phyloP scores from a whole-genome alignment of 1,140 invertebrate genomes.

The Drosophila elegans region DNA sequence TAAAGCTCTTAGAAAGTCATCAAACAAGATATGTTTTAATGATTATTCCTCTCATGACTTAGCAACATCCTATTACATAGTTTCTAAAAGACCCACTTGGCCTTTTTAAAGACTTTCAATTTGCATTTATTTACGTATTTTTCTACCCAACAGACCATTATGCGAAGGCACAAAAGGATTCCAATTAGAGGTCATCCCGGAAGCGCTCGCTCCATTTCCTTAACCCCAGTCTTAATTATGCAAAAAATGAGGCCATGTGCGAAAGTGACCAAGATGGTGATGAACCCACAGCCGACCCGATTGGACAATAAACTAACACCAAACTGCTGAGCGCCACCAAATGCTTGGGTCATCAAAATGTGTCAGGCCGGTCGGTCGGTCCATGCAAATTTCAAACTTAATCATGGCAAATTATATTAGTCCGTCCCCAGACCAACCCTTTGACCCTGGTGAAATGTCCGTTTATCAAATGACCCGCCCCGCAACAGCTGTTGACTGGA shows the following conservation, averaged over 20 bases:
- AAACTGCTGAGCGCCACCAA: constrained; percentile 46
- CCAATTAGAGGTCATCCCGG: constrained; percentile 58
- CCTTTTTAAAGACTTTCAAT: constrained; percentile 1
- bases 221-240: constrained; percentile 76
- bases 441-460: constrained; percentile 46
- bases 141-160: constrained; percentile 42
- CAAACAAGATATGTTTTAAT: not conserved
- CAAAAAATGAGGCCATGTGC: constrained; percentile 60
- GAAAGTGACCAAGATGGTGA: constrained; percentile 43
- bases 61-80: constrained; percentile 8
- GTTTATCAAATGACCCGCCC: constrained; percentile 64
- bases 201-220: constrained; percentile 12
- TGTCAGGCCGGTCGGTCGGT: constrained; percentile 43
- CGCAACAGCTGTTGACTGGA: constrained; percentile 67
- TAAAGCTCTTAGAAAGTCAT: not conserved
- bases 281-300: constrained; percentile 24
- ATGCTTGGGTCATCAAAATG: constrained; percentile 75
- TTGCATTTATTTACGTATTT: constrained; percentile 28
- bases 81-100: not conserved
- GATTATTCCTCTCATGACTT: not conserved
- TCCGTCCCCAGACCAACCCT: constrained; percentile 25
- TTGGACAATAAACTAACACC: constrained; percentile 60
- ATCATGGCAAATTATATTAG: constrained; percentile 76
- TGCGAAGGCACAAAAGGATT: constrained; percentile 41
- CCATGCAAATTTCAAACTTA: constrained; percentile 79